Percentiles rank a stretch among this genome's conserved stretches.
Conservation (phyloP, 2,888 invertebrate genomes). For the Neria commutata region DNA sequence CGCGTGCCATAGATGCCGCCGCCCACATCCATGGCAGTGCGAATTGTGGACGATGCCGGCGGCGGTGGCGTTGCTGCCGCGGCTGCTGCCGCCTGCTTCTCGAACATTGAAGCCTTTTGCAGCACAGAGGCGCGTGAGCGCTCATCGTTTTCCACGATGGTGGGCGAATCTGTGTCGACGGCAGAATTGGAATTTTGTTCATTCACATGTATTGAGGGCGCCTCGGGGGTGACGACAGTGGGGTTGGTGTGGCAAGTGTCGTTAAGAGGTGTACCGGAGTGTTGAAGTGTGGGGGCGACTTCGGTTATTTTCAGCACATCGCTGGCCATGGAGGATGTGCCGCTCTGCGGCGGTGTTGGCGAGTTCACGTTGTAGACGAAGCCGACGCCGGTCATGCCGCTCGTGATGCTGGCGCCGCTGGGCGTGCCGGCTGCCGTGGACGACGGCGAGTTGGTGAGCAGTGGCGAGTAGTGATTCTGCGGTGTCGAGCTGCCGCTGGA, state of each 20-base stretch:
- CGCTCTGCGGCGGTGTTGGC: conserved; percentile 48
- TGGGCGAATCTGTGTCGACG: conserved; percentile 36
- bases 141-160: conserved; percentile 52
- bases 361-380: conserved; percentile 54
- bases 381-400: conserved; percentile 42
- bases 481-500: conserved; percentile 61
- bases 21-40: conserved; percentile 19
- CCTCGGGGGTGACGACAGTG: conserved; percentile 22
- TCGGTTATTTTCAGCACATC: conserved; percentile 60
- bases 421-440: conserved; percentile 56
- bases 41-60: conserved; percentile 12
- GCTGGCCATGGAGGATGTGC: conserved; percentile 36
- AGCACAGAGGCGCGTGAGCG: conserved; percentile 60
- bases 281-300: conserved; percentile 31
- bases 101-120: conserved; percentile 62
- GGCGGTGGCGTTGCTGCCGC: conserved; percentile 30
- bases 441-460: conserved; percentile 59
- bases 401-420: conserved; percentile 51
- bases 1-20: conserved; percentile 21
- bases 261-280: not conserved
- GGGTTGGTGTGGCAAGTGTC: conserved; percentile 23
- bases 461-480: conserved; percentile 61
- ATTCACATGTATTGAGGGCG: conserved; percentile 26
- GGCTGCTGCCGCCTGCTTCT: conserved; percentile 57
- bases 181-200: conserved; percentile 28